Conservation (phyloP, 2,113 vertebrate species). For the Eulemur macaco region DNA sequence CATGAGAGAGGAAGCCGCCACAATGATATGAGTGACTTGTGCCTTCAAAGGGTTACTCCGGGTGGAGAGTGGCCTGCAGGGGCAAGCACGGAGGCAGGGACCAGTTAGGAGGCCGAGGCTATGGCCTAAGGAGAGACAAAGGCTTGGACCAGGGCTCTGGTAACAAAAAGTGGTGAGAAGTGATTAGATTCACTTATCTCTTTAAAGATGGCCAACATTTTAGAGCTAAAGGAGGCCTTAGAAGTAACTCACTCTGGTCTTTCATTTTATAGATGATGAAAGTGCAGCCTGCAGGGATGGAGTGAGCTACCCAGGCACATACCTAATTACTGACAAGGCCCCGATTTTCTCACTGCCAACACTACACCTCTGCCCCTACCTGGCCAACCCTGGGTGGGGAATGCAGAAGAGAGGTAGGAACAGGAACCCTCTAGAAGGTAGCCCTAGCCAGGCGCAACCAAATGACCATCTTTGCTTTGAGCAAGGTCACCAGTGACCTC, state of each 20-base stretch:
- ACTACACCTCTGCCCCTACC: background rate
- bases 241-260: background rate
- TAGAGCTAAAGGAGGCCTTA: background rate
- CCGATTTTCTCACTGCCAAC: background rate
- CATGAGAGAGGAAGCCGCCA: background rate
- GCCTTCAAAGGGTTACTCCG: background rate
- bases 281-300: background rate
- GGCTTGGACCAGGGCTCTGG: too few relatives aligned
- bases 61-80: rapidly evolving
- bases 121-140: background rate
- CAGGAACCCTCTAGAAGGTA: background rate
- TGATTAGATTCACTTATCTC: background rate
- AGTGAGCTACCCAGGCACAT: background rate
- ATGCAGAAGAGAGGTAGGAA: background rate
- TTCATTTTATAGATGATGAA: background rate
- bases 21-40: too few relatives aligned
- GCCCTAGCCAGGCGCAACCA: background rate
- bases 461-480: background rate
- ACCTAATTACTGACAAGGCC: background rate
- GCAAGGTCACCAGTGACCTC: background rate
- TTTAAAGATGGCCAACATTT: background rate
- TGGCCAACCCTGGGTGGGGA: background rate
- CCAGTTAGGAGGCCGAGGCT: background rate
- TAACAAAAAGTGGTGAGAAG: background rate
- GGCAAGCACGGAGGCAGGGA: background rate